Percentiles rank a stretch among this genome's conserved stretches.
These are phyloP conservation scores for Albula goreensis DNA, from an alignment of 2,113 vertebrate genomes.

Conservation along the genomic window DNA sequence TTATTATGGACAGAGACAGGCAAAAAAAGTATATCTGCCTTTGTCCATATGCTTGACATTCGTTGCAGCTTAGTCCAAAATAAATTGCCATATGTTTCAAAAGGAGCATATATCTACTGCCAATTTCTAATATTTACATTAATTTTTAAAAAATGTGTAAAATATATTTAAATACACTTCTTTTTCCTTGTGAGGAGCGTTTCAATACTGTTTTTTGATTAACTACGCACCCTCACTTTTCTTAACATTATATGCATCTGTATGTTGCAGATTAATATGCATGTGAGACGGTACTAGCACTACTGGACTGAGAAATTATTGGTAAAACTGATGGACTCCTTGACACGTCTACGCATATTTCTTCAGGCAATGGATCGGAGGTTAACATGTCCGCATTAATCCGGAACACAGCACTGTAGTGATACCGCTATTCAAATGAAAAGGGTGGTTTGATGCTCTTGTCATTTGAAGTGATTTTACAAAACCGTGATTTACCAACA, in stretches of 20 bases:
- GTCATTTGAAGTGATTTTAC: neutral
- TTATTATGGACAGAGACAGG: too few relatives aligned
- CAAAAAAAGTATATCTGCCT: too few relatives aligned
- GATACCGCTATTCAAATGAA: neutral
- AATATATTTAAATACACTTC: too few relatives aligned
- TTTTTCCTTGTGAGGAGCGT: too few relatives aligned
- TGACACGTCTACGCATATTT: constrained; percentile 23
- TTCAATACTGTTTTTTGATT: neutral
- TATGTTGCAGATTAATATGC: neutral
- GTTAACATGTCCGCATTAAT: neutral
- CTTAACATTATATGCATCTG: neutral
- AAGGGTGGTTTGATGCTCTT: neutral
- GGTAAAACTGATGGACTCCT: neutral
- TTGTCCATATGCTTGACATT: too few relatives aligned
- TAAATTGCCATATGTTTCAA: too few relatives aligned
- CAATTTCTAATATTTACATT: too few relatives aligned
- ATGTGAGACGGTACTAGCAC: neutral
- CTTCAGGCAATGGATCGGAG: neutral
- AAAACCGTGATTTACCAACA: neutral
- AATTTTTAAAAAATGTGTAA: too few relatives aligned
- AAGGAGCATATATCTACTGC: too few relatives aligned
- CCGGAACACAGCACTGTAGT: neutral
- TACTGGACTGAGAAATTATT: neutral
- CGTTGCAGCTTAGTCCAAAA: too few relatives aligned
- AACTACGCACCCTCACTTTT: neutral